These are phyloP conservation scores for Pseudococcus longispinus DNA, from an alignment of 2,888 invertebrate species.

Conservation along the genomic window DNA sequence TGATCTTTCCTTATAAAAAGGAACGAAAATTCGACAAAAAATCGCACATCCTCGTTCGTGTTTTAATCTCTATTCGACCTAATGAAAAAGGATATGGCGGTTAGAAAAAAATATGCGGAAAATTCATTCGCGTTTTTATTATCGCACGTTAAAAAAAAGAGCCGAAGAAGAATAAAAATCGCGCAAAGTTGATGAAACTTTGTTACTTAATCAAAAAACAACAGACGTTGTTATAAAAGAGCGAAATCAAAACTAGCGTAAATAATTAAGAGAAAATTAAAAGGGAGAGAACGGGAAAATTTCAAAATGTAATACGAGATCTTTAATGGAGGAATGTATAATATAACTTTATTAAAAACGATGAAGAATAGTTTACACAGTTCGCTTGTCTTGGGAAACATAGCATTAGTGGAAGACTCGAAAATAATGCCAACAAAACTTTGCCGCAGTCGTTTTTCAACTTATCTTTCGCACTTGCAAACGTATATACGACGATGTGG, in stretches of 20 bases:
- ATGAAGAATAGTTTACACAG: constrained; percentile 2
- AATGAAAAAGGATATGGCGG: background rate
- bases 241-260: constrained; percentile 31
- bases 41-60: no score
- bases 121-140: constrained; percentile 1
- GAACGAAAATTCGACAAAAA: no score
- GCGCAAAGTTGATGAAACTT: constrained; percentile 26
- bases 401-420: constrained; percentile 3
- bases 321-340: constrained; percentile 29
- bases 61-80: background rate
- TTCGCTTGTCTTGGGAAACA: constrained; percentile 24
- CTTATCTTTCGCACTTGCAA: background rate
- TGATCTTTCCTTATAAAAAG: no score
- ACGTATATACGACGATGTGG: background rate
- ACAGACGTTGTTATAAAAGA: constrained; percentile 26
- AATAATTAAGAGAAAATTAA: constrained; percentile 35
- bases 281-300: background rate
- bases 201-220: constrained; percentile 38
- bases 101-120: background rate
- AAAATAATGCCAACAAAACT: constrained; percentile 7
- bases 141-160: background rate
- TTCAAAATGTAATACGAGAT: constrained; percentile 34
- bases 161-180: background rate
- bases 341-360: constrained; percentile 35
- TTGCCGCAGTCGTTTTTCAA: background rate